Conservation (phyloP, 1,140 invertebrate species). For the Andrena cerasifolii region DNA sequence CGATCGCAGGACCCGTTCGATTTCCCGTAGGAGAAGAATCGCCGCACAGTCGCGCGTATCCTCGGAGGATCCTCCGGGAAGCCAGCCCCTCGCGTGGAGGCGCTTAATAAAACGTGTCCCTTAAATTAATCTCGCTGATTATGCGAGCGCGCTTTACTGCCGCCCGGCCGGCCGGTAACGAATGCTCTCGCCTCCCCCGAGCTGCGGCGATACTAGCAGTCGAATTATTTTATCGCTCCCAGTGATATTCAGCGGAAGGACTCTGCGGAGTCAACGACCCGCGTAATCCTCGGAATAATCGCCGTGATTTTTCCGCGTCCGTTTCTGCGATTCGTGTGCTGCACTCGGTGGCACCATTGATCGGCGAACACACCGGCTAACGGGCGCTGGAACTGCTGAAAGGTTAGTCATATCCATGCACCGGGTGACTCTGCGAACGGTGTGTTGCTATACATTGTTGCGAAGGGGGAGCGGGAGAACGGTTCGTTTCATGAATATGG, state of each 20-base stretch:
- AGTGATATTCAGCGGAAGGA: conserved; percentile 30
- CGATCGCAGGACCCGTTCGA: background rate
- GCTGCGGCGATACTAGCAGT: background rate
- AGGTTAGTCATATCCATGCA: conserved; percentile 45
- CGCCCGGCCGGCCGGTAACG: background rate
- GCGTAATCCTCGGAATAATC: conserved; percentile 25
- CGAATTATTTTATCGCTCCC: conserved; percentile 29
- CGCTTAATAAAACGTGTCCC: background rate
- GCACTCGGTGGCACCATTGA: conserved; percentile 47
- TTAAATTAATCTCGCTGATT: background rate
- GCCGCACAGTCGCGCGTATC: no score
- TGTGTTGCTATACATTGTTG: no score
- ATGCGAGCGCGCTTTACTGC: background rate
- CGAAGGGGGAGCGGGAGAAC: no score
- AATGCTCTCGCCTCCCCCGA: no score
- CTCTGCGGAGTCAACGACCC: conserved; percentile 14
- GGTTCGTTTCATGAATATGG: no score
- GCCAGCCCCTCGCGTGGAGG: background rate
- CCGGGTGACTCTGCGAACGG: conserved; percentile 7
- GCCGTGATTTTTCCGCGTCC: conserved; percentile 30
- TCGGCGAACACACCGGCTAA: conserved; percentile 38
- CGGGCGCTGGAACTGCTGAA: conserved; percentile 44
- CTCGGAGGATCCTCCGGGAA: no score
- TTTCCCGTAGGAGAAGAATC: no score
- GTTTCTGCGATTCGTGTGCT: conserved; percentile 38